Evolutionary conservation across 2,797 vertebrate species (phyloP), one percentile per base, ranked within the genome.

Genomic region (Rallus crepitans): DNA sequence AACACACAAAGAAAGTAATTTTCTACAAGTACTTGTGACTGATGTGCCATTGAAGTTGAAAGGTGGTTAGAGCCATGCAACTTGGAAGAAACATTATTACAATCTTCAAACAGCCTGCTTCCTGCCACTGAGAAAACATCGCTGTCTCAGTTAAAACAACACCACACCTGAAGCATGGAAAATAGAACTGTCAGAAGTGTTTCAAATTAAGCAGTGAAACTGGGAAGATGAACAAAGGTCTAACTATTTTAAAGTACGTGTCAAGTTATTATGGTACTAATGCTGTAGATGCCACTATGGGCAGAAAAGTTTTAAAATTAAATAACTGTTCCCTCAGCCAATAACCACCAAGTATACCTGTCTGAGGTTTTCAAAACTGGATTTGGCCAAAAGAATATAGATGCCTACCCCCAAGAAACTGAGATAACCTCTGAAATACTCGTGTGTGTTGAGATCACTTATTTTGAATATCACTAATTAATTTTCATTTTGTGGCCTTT

Each of bases 31-130:
- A 81, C 73, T 86, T 91, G 89, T 61, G 77, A 96, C 73, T 14
- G 10, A 78, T 56, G 42, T 42, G 66, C 76, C 66, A 72, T 91
- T 94, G 88, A 93, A 94, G 66, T 56, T 95, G 82, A 95, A 96
- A 96, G 72, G 59, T 76, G 31, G 35, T 70, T 87, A 94, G 79
- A 91, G 56, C 25, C 83, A 55, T 70, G 50, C 53, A 93, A 81
- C 68, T 53, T 39, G 17, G 16, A 89, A 94, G 56, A 95, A 96
- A 77, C 39, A 37, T 56, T 57, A 12, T 27, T 45, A 53, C 37
- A 53, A 40, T n/a, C 79, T 82, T 91, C 59, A 52, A 83, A 92
- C 23, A 85, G 42, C 55, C 33, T 76, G 55, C 55, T 47, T 72
- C 83, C 52, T 76, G 39, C 42, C 69, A 63, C 30, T 42, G 69